phyloP scores from a whole-genome alignment of 2,888 invertebrate genomes.

The Polymixis flavicincta region DNA sequence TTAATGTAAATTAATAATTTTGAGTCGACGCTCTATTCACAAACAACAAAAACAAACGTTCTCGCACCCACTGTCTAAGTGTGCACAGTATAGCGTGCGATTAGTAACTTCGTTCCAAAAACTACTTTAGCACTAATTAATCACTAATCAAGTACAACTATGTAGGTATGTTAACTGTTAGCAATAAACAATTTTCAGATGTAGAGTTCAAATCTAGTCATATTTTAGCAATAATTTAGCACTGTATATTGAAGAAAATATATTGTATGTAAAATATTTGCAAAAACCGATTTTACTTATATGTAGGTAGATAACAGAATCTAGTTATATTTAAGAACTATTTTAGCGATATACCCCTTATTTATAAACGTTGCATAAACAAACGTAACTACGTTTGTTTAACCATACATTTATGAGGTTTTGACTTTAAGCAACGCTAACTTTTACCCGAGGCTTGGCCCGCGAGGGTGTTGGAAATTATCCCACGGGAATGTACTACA shows the following conservation, averaged over 20 bases:
- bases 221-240: not conserved
- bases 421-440: too few relatives aligned
- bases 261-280: slow-evolving; percentile 1
- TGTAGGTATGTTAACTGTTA: not conserved
- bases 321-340: not conserved
- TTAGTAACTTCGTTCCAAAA: not conserved
- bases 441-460: not conserved
- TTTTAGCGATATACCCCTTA: too few relatives aligned
- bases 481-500: too few relatives aligned
- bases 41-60: too few relatives aligned
- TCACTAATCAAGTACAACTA: too few relatives aligned
- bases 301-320: not conserved
- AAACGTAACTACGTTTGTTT: too few relatives aligned
- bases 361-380: too few relatives aligned
- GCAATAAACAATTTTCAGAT: not conserved
- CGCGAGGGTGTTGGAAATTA: too few relatives aligned
- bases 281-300: slow-evolving; percentile 19
- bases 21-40: too few relatives aligned
- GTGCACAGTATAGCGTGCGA: not conserved
- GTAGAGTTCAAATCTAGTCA: not conserved
- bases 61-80: not conserved
- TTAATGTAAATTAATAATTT: too few relatives aligned
- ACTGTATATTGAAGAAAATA: not conserved
- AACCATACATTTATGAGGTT: too few relatives aligned
- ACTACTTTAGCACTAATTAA: not conserved